A percentile compares a stretch with the other conserved stretches of the same genome.
Conservation (phyloP, 2,888 invertebrate species). For the Cryptocephalus primarius region DNA sequence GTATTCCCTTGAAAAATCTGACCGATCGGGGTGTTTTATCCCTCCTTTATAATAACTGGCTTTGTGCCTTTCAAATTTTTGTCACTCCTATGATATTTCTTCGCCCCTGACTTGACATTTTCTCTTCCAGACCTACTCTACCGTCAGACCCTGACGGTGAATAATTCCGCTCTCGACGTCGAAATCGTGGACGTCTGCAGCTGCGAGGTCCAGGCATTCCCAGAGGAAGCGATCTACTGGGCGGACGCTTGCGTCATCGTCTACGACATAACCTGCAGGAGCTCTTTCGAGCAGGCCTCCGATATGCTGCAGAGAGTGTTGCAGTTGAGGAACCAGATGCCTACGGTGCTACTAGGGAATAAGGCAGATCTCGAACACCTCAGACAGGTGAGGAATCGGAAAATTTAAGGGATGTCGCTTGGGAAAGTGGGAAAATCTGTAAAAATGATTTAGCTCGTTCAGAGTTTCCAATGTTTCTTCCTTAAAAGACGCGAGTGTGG, state of each 20-base stretch:
- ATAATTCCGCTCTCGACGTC: constrained; percentile 60
- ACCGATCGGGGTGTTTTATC: no score
- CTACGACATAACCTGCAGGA: constrained; percentile 64
- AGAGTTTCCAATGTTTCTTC: no score
- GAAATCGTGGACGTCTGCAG: constrained; percentile 73
- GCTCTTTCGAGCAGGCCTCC: constrained; percentile 58
- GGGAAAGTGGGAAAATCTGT: no score
- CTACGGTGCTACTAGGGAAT: constrained; percentile 60
- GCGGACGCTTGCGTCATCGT: constrained; percentile 69
- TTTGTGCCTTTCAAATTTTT: no score
- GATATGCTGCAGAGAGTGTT: constrained; percentile 49
- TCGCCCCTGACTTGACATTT: no score
- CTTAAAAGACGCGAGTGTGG: no score
- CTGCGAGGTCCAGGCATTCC: constrained; percentile 45
- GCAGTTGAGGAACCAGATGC: constrained; percentile 39
- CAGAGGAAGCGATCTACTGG: constrained; percentile 57
- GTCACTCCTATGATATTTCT: no score
- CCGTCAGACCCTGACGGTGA: constrained; percentile 61
- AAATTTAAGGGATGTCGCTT: no score
- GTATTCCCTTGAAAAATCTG: no score
- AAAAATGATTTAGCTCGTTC: no score
- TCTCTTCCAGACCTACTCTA: constrained; percentile 60
- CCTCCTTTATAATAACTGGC: no score
- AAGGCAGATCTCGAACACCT: constrained; percentile 71
- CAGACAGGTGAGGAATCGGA: constrained; percentile 47